phyloP scores from a whole-genome alignment of 2,797 vertebrate species.

The Alauda arvensis region DNA sequence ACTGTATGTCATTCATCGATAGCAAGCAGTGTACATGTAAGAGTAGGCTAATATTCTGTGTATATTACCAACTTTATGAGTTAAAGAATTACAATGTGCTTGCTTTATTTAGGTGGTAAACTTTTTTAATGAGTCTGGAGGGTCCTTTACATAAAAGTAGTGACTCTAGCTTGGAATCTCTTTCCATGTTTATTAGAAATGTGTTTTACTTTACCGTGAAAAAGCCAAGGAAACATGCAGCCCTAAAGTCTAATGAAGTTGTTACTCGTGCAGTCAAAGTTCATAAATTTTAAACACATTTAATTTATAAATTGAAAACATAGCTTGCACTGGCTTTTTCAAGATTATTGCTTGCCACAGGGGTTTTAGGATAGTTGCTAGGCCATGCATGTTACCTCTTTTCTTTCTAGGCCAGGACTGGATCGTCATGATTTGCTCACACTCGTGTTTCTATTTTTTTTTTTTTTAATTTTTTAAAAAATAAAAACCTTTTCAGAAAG shows the following conservation, averaged over 20 bases:
- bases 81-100: constrained; percentile 35
- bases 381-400: neutral
- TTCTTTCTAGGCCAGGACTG: neutral
- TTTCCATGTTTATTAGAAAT: constrained; percentile 59
- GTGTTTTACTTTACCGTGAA: constrained; percentile 26
- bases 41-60: neutral
- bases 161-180: constrained; percentile 44
- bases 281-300: constrained; percentile 56
- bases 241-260: constrained; percentile 41
- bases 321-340: constrained; percentile 29
- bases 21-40: neutral
- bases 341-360: constrained; percentile 47
- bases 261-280: constrained; percentile 47
- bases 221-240: constrained; percentile 39
- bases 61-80: constrained; percentile 14
- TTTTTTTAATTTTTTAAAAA: neutral
- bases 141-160: constrained; percentile 46
- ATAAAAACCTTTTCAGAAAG: neutral
- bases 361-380: neutral
- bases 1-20: neutral
- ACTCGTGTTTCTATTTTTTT: neutral
- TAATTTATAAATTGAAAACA: constrained; percentile 48
- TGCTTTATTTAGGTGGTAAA: constrained; percentile 49
- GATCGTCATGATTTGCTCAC: neutral
- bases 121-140: constrained; percentile 57